These are phyloP conservation scores for Eublepharis macularius DNA, from an alignment of 2,113 vertebrate genomes.

Conservation along the genomic window DNA sequence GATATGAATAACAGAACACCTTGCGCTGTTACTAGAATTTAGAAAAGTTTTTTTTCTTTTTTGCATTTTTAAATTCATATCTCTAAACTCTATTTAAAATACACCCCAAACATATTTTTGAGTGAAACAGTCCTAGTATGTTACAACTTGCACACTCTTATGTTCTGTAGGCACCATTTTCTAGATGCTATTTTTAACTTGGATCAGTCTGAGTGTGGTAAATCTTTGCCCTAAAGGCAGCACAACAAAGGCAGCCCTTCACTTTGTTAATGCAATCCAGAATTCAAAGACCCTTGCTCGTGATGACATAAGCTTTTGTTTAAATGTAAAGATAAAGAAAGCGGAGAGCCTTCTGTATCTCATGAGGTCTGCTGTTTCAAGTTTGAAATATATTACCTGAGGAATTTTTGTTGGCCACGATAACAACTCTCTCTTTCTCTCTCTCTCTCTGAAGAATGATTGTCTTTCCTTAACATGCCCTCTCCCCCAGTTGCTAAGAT, in stretches of 20 bases:
- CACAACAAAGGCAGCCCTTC: background rate
- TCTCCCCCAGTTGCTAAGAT: too few relatives aligned
- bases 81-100: background rate
- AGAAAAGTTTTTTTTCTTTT: background rate
- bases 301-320: conserved; percentile 5
- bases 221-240: conserved; percentile 4
- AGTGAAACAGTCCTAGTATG: background rate
- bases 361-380: background rate
- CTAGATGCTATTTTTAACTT: conserved; percentile 7
- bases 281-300: background rate
- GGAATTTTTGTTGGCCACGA: too few relatives aligned
- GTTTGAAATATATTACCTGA: background rate
- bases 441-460: too few relatives aligned
- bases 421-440: too few relatives aligned
- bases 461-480: too few relatives aligned
- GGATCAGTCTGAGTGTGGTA: background rate
- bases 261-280: conserved; percentile 17
- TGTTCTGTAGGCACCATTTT: background rate
- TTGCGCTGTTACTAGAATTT: background rate
- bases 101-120: background rate
- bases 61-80: background rate
- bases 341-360: background rate
- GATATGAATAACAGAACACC: background rate
- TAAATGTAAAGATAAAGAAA: conserved; percentile 7
- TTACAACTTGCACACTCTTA: background rate